A percentile compares a stretch with the other conserved stretches of the same genome.
phyloP scores from a whole-genome alignment of 2,113 vertebrate genomes.

The Bostrychus sinensis region DNA sequence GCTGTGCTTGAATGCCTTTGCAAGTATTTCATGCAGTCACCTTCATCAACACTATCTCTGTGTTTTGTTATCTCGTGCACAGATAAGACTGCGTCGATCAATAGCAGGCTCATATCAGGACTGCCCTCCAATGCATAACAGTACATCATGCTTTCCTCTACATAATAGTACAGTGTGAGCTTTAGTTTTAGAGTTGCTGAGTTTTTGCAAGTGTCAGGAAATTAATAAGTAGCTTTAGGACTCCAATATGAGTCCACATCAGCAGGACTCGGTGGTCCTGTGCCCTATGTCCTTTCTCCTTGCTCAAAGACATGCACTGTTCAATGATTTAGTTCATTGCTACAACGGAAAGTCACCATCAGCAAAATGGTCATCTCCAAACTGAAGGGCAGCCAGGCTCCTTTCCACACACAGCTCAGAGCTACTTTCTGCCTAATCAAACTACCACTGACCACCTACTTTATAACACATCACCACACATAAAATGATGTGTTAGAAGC shows the following conservation, averaged over 20 bases:
- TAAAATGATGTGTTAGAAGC: no score
- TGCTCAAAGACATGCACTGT: constrained; percentile 37
- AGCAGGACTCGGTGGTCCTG: constrained; percentile 22
- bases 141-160: not conserved
- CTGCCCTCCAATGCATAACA: constrained; percentile 16
- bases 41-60: constrained; percentile 16
- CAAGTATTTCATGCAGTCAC: constrained; percentile 8
- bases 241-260: constrained; percentile 33
- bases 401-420: not conserved
- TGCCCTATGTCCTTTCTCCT: constrained; percentile 23
- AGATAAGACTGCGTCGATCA: constrained; percentile 38
- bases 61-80: constrained; percentile 12
- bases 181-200: not conserved
- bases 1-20: not conserved
- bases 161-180: not conserved
- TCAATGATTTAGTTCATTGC: constrained; percentile 24
- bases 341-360: constrained; percentile 24
- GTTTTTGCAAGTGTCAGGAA: constrained; percentile 17
- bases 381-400: constrained; percentile 35
- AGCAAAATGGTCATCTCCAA: constrained; percentile 37
- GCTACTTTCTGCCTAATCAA: no score
- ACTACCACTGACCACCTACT: no score
- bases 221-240: constrained; percentile 24
- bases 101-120: constrained; percentile 15
- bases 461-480: no score